Base-by-base conservation (phyloP, 30 jellyfish, hydroid and myxozoan genomes). In the Hydractinia echinata region DNA sequence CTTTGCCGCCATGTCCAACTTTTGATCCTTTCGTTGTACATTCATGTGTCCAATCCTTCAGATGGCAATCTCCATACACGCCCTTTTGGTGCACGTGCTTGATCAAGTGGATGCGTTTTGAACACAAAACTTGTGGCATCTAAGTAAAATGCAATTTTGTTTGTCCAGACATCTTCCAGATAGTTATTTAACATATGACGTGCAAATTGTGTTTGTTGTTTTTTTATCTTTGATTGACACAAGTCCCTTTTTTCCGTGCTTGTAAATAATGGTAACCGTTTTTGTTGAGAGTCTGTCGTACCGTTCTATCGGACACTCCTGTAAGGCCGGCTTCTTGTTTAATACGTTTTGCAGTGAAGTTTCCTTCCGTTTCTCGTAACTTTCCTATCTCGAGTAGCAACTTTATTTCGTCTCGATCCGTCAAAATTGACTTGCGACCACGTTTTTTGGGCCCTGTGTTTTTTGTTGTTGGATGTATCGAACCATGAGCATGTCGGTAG, bases 1-100 rank as follows among this genome's bases (percentile, higher is more conserved):
- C 61, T 56, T 78, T 78, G 20, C 86, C 82, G 30, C 88, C 81
- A 15, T 76, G 66, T 15, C 81, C 88, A 81, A 73, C 66, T 60
- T 60, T 66, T 61, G 54, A 50, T 50, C 72, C 81, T 66, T 80
- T 80, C 4, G 84, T 68, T 21, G 83, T 80, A 53, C 87, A 80
- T 49, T 70, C 83, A 5, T 3, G 81, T 11, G 20, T 14, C n/a
- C 10, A 80, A 61, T 7, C 87, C 83, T 61, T 80, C 87, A 15
- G 48, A 18, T 62, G 79, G 67, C 55, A 10, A 39, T n/a, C 87
- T 19, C 87, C 84, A 79, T 5, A 81, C 73, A 7, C 82, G 7
- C 56, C 82, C 81, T 61, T 18, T 62, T 21, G 82, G 82, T 39
- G 83, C 71, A 58, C 53, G n/a, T 71, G 83, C 83, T 68, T 81